A percentile compares a stretch with the other conserved stretches of the same genome.
phyloP scores from a whole-genome alignment of 2,797 vertebrate species.

The Heliangelus exortis region DNA sequence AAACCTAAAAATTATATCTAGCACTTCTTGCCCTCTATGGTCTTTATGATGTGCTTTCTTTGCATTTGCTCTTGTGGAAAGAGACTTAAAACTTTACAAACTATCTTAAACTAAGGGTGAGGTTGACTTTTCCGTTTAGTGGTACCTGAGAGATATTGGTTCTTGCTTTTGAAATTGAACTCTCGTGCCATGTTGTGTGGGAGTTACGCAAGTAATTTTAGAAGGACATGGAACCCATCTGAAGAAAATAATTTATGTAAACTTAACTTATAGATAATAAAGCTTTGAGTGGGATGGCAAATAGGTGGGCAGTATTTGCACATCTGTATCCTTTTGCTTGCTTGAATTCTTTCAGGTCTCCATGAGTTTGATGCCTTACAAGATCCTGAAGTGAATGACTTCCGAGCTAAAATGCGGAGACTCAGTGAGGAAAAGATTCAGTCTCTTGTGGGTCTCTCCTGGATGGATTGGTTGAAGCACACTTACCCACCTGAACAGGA shows the following conservation, averaged over 20 bases:
- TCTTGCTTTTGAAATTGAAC: neutral
- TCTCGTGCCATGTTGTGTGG: neutral
- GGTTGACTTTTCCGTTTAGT: neutral
- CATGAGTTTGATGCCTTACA: conserved; percentile 94
- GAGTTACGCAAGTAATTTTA: neutral
- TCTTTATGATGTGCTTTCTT: neutral
- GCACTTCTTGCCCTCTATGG: neutral
- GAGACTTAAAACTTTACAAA: neutral
- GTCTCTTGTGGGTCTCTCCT: conserved; percentile 87
- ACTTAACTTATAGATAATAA: neutral
- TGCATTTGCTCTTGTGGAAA: neutral
- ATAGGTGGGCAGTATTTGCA: neutral
- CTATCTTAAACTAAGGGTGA: neutral
- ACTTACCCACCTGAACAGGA: conserved; percentile 93
- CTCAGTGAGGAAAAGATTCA: conserved; percentile 93
- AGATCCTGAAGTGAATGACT: conserved; percentile 96
- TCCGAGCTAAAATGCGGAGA: conserved; percentile 91
- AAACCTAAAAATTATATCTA: too few relatives aligned
- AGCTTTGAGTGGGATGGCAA: neutral
- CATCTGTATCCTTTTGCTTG: neutral
- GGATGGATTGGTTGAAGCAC: conserved; percentile 91
- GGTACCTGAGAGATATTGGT: neutral
- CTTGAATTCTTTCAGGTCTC: conserved; percentile 83
- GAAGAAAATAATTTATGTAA: neutral
- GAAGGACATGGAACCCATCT: neutral